Percentiles rank a stretch among this genome's conserved stretches.
phyloP scores from a whole-genome alignment of 2,113 vertebrate species.

The Vicugna pacos region DNA sequence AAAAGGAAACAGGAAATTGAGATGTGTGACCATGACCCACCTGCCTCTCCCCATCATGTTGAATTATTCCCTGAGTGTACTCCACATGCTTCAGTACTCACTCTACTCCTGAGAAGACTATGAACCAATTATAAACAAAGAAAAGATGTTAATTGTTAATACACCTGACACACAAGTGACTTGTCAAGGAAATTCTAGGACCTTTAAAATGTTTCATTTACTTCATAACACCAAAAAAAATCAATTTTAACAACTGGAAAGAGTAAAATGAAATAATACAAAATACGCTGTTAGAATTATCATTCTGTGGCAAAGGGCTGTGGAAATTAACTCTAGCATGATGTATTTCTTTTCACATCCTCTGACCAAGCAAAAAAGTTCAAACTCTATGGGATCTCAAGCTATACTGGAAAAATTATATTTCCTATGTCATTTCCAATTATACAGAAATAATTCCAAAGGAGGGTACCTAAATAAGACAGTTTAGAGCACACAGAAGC shows the following conservation, averaged over 20 bases:
- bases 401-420: slow-evolving; percentile 42
- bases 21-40: neutral
- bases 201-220: slow-evolving; percentile 32
- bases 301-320: neutral
- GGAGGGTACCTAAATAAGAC: slow-evolving; percentile 11
- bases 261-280: neutral
- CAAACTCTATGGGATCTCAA: neutral
- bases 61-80: neutral
- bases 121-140: slow-evolving; percentile 18
- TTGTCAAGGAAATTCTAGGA: neutral
- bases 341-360: slow-evolving; percentile 1
- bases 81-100: neutral
- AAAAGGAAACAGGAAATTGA: slow-evolving; percentile 17
- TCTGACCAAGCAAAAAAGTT: slow-evolving; percentile 49
- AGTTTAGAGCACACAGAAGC: neutral
- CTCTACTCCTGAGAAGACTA: neutral
- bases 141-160: slow-evolving; percentile 15
- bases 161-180: neutral
- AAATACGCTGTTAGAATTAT: neutral
- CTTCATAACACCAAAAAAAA: slow-evolving; percentile 31
- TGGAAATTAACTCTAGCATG: slow-evolving; percentile 36
- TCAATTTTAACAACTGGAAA: slow-evolving; percentile 2
- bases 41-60: neutral
- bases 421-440: slow-evolving; percentile 7
- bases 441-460: slow-evolving; percentile 52